Base-by-base conservation (phyloP, 2,113 vertebrate species). In the Macquaria ambigua region DNA sequence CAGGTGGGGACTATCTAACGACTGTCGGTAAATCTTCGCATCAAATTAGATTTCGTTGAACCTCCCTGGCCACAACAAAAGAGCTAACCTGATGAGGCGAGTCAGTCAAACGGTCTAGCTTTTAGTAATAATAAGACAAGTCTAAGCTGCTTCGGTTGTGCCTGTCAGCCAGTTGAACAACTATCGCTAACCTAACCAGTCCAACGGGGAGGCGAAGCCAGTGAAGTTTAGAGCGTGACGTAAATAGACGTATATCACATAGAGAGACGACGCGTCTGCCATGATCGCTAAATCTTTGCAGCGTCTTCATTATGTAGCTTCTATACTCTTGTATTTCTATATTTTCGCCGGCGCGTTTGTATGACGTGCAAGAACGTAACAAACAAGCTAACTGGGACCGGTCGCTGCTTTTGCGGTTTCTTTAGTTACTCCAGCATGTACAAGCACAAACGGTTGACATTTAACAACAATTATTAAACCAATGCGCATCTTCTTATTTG, bases 151-250 rank as follows among this genome's bases (percentile, higher is more conserved):
- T 11, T 3, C 14, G 18, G 12, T 20, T 70, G 58, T n/a, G 80
- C 56, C 81, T 78, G 68, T 63, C 77, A 90, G 82, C 84, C 91
- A 83, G 89, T 88, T 76, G 20, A 62, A 83, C 90, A 83, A 86
- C 75, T 75, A 18, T 75, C 70, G 48, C 78, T 80, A 86, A 85
- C 84, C 82, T 3, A 62, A 92, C 93, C 87, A 89, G 92, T 88
- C 74, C 16, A 18, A 70, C 88, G 0, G 59, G 62, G 46, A 48
- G 46, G 41, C 41, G 56, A 46, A 28, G 69, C 23, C 28, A 12
- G 3, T 21, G 34, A 8, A 71, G 48, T 56, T 67, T 39, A 73
- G 9, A 21, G 50, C 3, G 58, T 83, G 41, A 79, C 82, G 66
- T 74, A 14, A 1, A 3, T 39, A 90, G 81, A 87, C 16, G 0